Conservation (phyloP, 2,113 vertebrate species). For the Anoura caudifer region DNA sequence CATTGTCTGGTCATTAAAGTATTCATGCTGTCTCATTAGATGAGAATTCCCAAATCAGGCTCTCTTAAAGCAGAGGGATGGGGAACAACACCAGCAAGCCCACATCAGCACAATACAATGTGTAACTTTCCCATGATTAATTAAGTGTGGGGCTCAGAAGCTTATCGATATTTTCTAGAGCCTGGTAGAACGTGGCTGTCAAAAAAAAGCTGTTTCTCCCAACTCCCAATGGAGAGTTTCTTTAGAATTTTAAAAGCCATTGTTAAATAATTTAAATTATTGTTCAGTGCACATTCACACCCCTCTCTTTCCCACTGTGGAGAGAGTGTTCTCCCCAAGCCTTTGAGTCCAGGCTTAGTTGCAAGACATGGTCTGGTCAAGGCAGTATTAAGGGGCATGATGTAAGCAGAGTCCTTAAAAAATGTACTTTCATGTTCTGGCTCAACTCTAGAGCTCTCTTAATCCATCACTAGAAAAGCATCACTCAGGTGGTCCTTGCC, state of each 20-base stretch:
- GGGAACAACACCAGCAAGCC: background rate
- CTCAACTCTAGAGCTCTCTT: background rate
- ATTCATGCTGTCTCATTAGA: background rate
- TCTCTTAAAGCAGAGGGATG: background rate
- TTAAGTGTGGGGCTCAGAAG: background rate
- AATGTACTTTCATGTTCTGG: background rate
- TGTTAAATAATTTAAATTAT: background rate
- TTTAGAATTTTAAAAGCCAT: background rate
- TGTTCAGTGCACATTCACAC: background rate
- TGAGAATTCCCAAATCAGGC: background rate
- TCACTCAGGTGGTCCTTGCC: background rate
- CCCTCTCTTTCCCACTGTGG: background rate
- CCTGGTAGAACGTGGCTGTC: background rate
- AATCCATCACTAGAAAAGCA: background rate
- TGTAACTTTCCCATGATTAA: background rate
- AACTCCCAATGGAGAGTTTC: background rate
- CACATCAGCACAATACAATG: background rate
- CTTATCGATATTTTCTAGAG: background rate
- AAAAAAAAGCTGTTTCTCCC: background rate
- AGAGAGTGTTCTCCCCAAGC: background rate
- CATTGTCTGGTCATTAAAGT: slow-evolving; percentile 19
- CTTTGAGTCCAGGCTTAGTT: background rate
- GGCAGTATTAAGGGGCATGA: fast-evolving
- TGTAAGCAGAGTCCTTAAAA: background rate
- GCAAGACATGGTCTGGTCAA: background rate